Evolutionary conservation across 30 jellyfish, hydroid and myxozoan genomes (phyloP).

Genomic region (Clytia hemisphaerica): DNA sequence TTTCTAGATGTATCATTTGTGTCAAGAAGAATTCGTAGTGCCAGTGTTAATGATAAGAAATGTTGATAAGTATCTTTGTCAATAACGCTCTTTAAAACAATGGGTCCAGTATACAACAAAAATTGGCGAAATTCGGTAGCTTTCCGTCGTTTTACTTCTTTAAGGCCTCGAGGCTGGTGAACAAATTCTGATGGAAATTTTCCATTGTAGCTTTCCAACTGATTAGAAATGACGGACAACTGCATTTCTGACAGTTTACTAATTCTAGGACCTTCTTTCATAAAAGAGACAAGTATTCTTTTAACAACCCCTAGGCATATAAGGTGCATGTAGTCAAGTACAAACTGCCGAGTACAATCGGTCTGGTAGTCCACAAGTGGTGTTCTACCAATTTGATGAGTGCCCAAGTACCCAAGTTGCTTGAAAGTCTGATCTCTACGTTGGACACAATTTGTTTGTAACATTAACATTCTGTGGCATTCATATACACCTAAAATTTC

Average conservation of each 20-base stretch:
- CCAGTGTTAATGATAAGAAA: constrained; percentile 11
- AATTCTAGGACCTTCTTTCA: constrained; percentile 7
- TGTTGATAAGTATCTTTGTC: constrained; percentile 4
- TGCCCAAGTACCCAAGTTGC: background rate
- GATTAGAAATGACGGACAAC: constrained; percentile 4
- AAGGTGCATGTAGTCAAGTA: constrained; percentile 39
- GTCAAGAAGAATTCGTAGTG: constrained; percentile 12
- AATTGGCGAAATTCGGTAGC: constrained; percentile 38
- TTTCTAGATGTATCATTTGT: constrained; percentile 2
- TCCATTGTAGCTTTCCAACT: background rate
- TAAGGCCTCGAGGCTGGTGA: constrained; percentile 16
- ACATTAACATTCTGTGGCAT: background rate
- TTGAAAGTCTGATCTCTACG: constrained; percentile 6
- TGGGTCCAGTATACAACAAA: constrained; percentile 30
- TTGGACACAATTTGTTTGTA: background rate
- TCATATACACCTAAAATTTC: background rate
- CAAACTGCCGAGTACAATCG: background rate
- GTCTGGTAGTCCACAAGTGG: constrained; percentile 7
- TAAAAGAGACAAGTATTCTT: background rate
- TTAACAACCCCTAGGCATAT: constrained; percentile 7
- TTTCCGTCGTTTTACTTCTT: constrained; percentile 23
- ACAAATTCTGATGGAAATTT: constrained; percentile 18
- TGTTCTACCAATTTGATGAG: constrained; percentile 5
- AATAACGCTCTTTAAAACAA: constrained; percentile 19
- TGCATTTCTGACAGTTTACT: constrained; percentile 8